Evolutionary conservation across 2,113 vertebrate genomes (phyloP), one percentile per base, ranked within the genome.

Genomic region (Chrysochloris asiatica): DNA sequence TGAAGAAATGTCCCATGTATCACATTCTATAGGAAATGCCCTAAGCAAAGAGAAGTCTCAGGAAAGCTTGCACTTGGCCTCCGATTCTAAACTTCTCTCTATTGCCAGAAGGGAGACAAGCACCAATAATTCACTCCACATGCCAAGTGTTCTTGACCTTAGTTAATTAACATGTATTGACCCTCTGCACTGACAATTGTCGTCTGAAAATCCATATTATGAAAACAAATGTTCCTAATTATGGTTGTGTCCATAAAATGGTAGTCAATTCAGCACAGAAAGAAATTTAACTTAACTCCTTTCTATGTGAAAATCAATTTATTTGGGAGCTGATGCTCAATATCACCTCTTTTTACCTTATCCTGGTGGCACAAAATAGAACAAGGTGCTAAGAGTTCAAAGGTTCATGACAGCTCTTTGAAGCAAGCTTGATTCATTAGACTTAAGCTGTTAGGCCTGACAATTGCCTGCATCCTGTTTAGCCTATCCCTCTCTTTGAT

Each of bases 391-490:
- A 50, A 83, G 50, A 48, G 36, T 21, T n/a, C 16, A n/a, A 0
- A 12, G 52, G 28, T 54, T 88, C 30, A 4, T 45, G 63, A 50
- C 11, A 26, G n/a, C n/a, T 89, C 77, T 95, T 41, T 92, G 59
- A 94, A 93, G 83, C 16, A 87, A 67, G 30, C 24, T 78, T 83
- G 95, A 95, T 33, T 93, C 93, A 83, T 1, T 13, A 26, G 28
- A 30, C 33, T 65, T 47, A 36, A 76, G 19, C 24, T 79, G 76
- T 88, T 19, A 82, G 50, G 65, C 69, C 78, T 77, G 82, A 83
- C 56, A 89, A 77, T 36, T 67, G 54, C 28, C 38, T 67, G n/a
- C 47, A 69, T 93, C 84, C 4, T 7, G 85, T 76, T 36, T 43
- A 41, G 63, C 30, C 36, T 61, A 76, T 38, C 47, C 90, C 82